Evolutionary conservation across 2,797 vertebrate species (phyloP).

Genomic region (Aselliscus stoliczkanus): DNA sequence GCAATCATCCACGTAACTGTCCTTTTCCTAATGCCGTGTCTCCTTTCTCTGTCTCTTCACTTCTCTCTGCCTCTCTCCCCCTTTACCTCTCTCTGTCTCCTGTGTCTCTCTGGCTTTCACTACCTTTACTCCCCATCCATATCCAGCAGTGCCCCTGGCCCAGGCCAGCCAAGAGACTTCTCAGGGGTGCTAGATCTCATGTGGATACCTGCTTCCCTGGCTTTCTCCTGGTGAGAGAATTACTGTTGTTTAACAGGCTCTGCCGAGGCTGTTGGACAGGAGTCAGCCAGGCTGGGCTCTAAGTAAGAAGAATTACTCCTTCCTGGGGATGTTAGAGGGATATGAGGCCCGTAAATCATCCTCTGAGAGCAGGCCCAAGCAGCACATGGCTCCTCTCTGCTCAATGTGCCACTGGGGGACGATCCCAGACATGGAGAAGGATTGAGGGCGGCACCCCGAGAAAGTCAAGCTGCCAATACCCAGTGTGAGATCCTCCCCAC

Average conservation of each 20-base stretch:
- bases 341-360: slow-evolving; percentile 61
- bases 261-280: neutral
- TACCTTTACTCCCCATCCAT: neutral
- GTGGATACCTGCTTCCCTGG: neutral
- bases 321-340: neutral
- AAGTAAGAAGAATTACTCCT: slow-evolving; percentile 55
- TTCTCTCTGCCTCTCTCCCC: neutral
- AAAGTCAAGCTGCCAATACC: neutral
- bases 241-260: slow-evolving; percentile 26
- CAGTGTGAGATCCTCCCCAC: neutral
- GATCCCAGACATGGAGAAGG: neutral
- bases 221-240: slow-evolving; percentile 22
- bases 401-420: neutral
- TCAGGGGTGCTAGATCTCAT: neutral
- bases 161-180: neutral
- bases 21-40: too few relatives aligned
- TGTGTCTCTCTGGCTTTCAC: neutral
- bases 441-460: fast-evolving
- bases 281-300: neutral
- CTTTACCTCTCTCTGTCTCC: neutral
- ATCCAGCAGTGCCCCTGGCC: neutral
- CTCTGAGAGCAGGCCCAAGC: neutral
- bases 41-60: neutral
- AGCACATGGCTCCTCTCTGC: neutral
- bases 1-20: neutral